A percentile compares a stretch with the other conserved stretches of the same genome.
Conservation (phyloP, 2,888 invertebrate species). For the Drosophila subsilvestris region DNA sequence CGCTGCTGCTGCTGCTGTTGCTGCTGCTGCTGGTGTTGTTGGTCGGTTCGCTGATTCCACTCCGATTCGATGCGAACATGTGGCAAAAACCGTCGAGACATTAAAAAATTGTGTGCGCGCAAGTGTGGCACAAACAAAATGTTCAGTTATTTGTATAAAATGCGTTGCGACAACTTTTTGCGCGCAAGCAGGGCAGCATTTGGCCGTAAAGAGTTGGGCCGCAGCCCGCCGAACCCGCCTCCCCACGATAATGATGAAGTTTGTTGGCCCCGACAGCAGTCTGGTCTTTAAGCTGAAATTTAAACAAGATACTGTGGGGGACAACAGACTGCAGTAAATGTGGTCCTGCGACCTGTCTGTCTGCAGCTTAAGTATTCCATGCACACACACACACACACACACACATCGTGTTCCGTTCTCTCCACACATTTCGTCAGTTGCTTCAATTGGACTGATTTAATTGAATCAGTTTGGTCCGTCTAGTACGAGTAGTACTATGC, state of each 20-base stretch:
- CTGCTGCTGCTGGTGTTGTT: slow-evolving; percentile 43
- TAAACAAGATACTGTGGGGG: slow-evolving; percentile 38
- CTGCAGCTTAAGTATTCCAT: slow-evolving; percentile 75
- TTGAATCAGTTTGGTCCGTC: slow-evolving; percentile 82
- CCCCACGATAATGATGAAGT: slow-evolving; percentile 64
- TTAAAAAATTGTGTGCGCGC: slow-evolving; percentile 70
- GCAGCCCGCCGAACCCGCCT: too few relatives aligned
- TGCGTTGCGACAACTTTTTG: slow-evolving; percentile 70
- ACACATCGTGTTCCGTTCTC: slow-evolving; percentile 31
- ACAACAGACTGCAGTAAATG: slow-evolving; percentile 27
- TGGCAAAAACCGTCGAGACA: slow-evolving; percentile 75
- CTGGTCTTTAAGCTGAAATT: slow-evolving; percentile 68
- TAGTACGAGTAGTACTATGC: slow-evolving; percentile 16
- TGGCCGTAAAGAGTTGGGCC: slow-evolving; percentile 43
- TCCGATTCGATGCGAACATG: slow-evolving; percentile 52
- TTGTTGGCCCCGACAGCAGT: slow-evolving; percentile 34
- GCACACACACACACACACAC: slow-evolving; percentile 75
- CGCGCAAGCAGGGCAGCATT: slow-evolving; percentile 57
- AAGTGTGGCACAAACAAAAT: slow-evolving; percentile 78
- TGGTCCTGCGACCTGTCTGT: slow-evolving; percentile 26
- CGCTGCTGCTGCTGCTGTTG: neutral
- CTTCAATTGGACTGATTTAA: slow-evolving; percentile 83
- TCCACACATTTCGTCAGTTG: slow-evolving; percentile 72
- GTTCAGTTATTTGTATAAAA: slow-evolving; percentile 77
- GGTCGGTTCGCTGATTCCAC: slow-evolving; percentile 68